phyloP scores from a whole-genome alignment of 2,888 invertebrate species.

The Timema podura region DNA sequence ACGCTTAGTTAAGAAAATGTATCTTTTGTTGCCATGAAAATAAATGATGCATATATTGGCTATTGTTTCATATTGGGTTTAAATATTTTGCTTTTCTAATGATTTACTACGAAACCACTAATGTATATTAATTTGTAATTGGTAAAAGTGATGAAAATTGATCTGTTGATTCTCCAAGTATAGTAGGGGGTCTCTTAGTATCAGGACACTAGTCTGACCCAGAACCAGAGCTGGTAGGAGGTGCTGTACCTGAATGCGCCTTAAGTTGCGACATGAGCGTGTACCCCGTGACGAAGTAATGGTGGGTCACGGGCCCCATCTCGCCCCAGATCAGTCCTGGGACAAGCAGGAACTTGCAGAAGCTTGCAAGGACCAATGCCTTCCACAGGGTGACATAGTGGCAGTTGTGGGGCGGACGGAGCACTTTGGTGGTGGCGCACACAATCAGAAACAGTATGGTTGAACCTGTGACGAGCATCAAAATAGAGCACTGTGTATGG shows the following conservation, averaged over 20 bases:
- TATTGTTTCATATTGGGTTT: too few species aligned
- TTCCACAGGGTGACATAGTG: slow-evolving; percentile 46
- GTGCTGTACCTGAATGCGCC: slow-evolving; percentile 58
- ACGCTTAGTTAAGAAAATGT: too few species aligned
- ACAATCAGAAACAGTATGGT: slow-evolving; percentile 35
- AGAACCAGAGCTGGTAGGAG: not conserved
- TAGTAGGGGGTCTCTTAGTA: too few species aligned
- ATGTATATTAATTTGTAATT: too few species aligned
- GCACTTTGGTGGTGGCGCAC: slow-evolving; percentile 38
- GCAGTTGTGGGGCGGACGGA: slow-evolving; percentile 22
- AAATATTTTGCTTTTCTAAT: too few species aligned
- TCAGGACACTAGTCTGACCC: too few species aligned
- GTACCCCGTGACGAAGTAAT: slow-evolving; percentile 59
- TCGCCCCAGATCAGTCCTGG: slow-evolving; percentile 62
- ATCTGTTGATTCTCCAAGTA: too few species aligned
- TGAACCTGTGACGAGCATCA: not conserved
- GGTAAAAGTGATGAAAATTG: too few species aligned
- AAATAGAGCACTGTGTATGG: not conserved
- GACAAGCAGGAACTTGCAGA: slow-evolving; percentile 56
- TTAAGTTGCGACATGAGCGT: slow-evolving; percentile 59
- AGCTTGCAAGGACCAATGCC: slow-evolving; percentile 57
- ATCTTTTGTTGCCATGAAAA: too few species aligned
- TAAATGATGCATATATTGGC: too few species aligned
- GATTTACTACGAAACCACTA: too few species aligned
- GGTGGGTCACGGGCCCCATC: slow-evolving; percentile 48